Evolutionary conservation across 2,888 invertebrate genomes (phyloP).

Genomic region (Ophraella communa): DNA sequence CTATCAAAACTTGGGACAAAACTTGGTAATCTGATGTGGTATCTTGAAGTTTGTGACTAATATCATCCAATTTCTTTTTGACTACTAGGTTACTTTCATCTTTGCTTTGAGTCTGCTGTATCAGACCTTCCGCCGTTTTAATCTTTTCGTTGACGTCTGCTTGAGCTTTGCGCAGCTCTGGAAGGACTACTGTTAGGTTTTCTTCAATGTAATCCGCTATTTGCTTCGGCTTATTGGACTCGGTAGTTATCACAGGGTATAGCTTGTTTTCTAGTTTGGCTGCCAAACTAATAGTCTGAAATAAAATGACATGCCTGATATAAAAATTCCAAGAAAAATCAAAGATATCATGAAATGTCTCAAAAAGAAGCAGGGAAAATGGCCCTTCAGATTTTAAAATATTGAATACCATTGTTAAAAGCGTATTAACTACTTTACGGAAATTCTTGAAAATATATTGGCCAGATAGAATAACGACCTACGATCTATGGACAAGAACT

Average conservation of each 20-base stretch:
- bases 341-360: too few relatives aligned
- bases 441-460: too few relatives aligned
- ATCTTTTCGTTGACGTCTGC: constrained; percentile 72
- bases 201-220: constrained; percentile 66
- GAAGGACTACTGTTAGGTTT: constrained; percentile 64
- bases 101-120: constrained; percentile 65
- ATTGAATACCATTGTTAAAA: too few relatives aligned
- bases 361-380: too few relatives aligned
- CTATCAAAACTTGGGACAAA: constrained; percentile 72
- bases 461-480: too few relatives aligned
- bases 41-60: constrained; percentile 70
- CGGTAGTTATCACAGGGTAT: constrained; percentile 75
- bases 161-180: constrained; percentile 69
- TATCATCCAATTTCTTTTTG: constrained; percentile 69
- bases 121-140: constrained; percentile 70
- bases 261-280: constrained; percentile 74
- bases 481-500: too few relatives aligned
- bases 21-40: constrained; percentile 75
- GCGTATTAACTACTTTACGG: too few relatives aligned
- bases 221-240: constrained; percentile 66
- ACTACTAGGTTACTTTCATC: constrained; percentile 67
- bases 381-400: too few relatives aligned
- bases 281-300: constrained; percentile 70
- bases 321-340: too few relatives aligned
- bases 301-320: not conserved